Base-by-base conservation (phyloP, 2,797 vertebrate species). In the Poeciliopsis presidionis region DNA sequence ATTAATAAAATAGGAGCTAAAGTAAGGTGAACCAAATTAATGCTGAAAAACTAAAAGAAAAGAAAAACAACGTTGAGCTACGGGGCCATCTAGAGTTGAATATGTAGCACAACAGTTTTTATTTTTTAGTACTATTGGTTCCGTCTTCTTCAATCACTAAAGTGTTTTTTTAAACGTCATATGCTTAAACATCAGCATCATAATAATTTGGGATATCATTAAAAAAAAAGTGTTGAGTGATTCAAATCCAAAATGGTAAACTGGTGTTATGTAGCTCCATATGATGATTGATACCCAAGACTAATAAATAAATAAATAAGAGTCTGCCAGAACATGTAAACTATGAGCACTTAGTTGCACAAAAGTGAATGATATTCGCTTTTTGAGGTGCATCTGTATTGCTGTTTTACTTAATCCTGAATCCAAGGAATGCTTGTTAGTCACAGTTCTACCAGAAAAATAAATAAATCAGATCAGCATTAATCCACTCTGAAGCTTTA, bases 61-160 rank as follows among this genome's bases (percentile, higher is more conserved):
- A 57, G 0, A 25, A 22, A 28, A 47, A 45, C 72, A 49, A 30
- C 9, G 9, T 14, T 73, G 39, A 73, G 53, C 78, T 81, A 77
- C 72, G 70, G 76, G 77, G 81, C 79, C 90, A 88, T 90, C 95
- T 89, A 84, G 81, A 87, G 93, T 55, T 63, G 5, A 6, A 67
- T 1, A 47, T 33, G 20, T 0, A 49, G 46, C 33, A 63, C 14
- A 30, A 30, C 61, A 36, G 33, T 18, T n/a, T n/a, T 53, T 55
- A 30, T 55, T 53, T 55, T 55, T 53, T 55, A n/a, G 53, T 7
- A 55, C 25, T n/a, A 28, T 5, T n/a, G 11, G 25, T 55, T 59
- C n/a, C 0, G 14, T 28, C 30, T 63, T 16, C 3, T 18, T 18
- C 18, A 36, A 36, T 36, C 61, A 63, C 33, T 36, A 36, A 63